Evolutionary conservation across 1,140 invertebrate genomes (phyloP).

Genomic region (Philotrypesis tridentata): DNA sequence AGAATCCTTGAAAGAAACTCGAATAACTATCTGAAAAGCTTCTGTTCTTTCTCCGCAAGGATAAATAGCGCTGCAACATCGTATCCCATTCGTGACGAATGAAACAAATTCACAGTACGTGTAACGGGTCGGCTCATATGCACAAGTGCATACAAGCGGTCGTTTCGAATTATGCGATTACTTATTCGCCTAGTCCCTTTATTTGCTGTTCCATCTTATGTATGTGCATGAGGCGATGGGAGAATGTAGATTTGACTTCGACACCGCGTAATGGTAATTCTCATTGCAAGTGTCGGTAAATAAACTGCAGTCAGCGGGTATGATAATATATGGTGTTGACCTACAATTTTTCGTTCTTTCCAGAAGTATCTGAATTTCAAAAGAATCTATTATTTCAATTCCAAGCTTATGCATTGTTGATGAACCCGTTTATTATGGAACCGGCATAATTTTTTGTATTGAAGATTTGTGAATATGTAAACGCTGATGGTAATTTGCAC

Average conservation of each 20-base stretch:
- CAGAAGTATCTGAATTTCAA: neutral
- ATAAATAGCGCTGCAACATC: neutral
- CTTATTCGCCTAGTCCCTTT: neutral
- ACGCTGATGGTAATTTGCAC: neutral
- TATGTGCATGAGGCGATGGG: neutral
- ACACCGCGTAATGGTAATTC: neutral
- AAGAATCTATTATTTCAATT: neutral
- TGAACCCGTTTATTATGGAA: neutral
- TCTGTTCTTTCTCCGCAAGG: neutral
- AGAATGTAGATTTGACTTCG: neutral
- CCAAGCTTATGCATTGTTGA: neutral
- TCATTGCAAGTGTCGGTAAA: neutral
- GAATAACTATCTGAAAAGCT: neutral
- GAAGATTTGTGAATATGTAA: neutral
- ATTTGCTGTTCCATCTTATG: neutral
- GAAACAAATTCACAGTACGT: neutral
- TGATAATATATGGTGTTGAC: neutral
- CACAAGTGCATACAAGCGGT: neutral
- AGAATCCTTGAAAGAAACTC: neutral
- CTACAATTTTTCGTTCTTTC: neutral
- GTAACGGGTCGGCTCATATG: constrained; percentile 3
- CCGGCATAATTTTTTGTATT: neutral
- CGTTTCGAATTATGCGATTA: neutral
- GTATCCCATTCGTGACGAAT: neutral
- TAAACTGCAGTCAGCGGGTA: neutral